These are phyloP conservation scores for Hycleus phaleratus DNA, from an alignment of 1,140 invertebrate species.

Conservation along the genomic window DNA sequence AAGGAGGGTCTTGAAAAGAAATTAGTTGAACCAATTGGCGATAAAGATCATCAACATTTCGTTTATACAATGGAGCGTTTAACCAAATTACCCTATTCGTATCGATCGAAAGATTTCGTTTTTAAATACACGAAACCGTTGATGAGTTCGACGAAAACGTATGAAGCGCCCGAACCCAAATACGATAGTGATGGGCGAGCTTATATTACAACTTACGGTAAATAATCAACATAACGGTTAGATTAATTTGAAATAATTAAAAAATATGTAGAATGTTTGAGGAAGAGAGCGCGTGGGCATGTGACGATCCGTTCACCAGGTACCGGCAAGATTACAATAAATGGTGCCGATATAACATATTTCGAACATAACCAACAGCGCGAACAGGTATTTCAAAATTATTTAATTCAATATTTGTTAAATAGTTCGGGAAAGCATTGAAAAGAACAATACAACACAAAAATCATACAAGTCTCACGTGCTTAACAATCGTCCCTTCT, in stretches of 20 bases:
- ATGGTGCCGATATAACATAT: slow-evolving; percentile 70
- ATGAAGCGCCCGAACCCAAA: slow-evolving; percentile 54
- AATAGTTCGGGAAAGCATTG: too few relatives aligned
- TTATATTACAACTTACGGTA: slow-evolving; percentile 59
- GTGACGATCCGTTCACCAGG: slow-evolving; percentile 68
- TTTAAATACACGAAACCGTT: slow-evolving; percentile 56
- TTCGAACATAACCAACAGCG: slow-evolving; percentile 60
- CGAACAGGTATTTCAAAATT: slow-evolving; percentile 59
- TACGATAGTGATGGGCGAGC: slow-evolving; percentile 59
- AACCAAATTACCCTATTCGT: slow-evolving; percentile 60
- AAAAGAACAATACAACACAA: too few relatives aligned
- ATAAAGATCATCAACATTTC: slow-evolving; percentile 68
- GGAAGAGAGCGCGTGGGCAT: slow-evolving; percentile 61
- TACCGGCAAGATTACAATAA: slow-evolving; percentile 74
- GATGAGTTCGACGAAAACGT: slow-evolving; percentile 44
- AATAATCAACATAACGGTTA: neutral
- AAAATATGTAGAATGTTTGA: slow-evolving; percentile 52
- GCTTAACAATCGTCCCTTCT: slow-evolving; percentile 10
- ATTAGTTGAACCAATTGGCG: slow-evolving; percentile 65
- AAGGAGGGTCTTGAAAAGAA: slow-evolving; percentile 57
- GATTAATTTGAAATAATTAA: neutral
- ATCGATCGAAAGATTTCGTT: slow-evolving; percentile 61
- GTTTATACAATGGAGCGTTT: slow-evolving; percentile 64
- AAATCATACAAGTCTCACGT: slow-evolving; percentile 7
- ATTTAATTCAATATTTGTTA: too few relatives aligned